Base-by-base conservation (phyloP, 2,888 invertebrate species). In the Tetragonisca angustula region DNA sequence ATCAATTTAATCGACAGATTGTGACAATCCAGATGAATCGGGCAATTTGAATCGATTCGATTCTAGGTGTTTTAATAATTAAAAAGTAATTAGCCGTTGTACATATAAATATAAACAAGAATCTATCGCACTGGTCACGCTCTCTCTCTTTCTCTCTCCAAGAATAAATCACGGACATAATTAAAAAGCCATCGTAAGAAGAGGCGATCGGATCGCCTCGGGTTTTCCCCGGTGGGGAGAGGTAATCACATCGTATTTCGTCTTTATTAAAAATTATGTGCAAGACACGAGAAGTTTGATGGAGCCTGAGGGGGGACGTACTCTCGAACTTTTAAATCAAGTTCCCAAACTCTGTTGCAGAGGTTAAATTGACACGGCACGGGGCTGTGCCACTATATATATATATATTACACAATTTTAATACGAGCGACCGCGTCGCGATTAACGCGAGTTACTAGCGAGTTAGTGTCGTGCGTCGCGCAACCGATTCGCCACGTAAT, bases 241-340 rank as follows among this genome's bases (percentile, higher is more conserved):
- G 61, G 64, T 65, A 75, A 54, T 68, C 80, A 32, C 67, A 56
- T 24, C 76, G 67, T 69, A 73, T 70, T 70, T 36, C 59, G 43
- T 19, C 74, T 79, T 83, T 83, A 85, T 84, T 80, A 85, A 85
- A 85, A 85, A 85, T 75, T 68, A 81, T 76, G 50, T 32, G 69
- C 71, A 59, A 68, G 79, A 36, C 21, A 67, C 69, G 81, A 49
- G 73, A 86, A 86, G 85, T 86, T 86, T 81, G 81, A 84, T 81
- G 76, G 79, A 21, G 49, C n/a, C 62, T n/a, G 27, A 76, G 59
- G 64, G 75, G 32, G 72, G 73, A 73, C 65, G 43, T 70, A 75
- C 68, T 75, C 68, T 49, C 11, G 43, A 79, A 86, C 61, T 86
- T 85, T 76, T 76, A 79, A 81, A 86, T 86, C 84, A 86, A 84